A percentile compares a stretch with the other conserved stretches of the same genome.
These are phyloP conservation scores for Labeo catla DNA, from an alignment of 2,113 vertebrate genomes.

Conservation along the genomic window DNA sequence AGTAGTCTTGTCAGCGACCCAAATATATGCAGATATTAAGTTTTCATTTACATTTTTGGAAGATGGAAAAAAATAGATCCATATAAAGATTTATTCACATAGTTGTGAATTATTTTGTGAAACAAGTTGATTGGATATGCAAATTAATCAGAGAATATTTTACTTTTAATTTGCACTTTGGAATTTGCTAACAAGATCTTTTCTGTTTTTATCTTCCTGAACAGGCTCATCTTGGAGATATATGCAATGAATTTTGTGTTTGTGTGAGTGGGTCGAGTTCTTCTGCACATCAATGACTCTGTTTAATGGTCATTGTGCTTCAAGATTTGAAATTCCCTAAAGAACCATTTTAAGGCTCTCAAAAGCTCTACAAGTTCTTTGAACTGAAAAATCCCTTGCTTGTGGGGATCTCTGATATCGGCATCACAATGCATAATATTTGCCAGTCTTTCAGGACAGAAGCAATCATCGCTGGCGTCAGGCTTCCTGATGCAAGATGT, in stretches of 20 bases:
- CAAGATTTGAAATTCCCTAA: background rate
- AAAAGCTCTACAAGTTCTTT: conserved; percentile 17
- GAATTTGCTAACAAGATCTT: conserved; percentile 11
- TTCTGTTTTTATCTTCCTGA: background rate
- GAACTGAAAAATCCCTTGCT: conserved; percentile 7
- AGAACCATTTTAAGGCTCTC: conserved; percentile 16
- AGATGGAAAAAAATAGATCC: too few species aligned
- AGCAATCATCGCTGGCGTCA: conserved; percentile 15
- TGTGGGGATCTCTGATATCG: background rate
- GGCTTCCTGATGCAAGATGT: conserved; percentile 17
- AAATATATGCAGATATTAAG: background rate
- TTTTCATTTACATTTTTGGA: too few species aligned
- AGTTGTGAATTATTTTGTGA: background rate
- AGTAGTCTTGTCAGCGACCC: background rate
- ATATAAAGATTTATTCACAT: background rate
- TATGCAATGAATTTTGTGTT: background rate
- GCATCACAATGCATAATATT: background rate
- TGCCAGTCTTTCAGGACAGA: background rate
- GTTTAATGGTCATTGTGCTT: conserved; percentile 21
- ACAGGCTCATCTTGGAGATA: background rate
- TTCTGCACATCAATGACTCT: conserved; percentile 1
- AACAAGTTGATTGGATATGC: background rate
- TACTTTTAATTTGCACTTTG: conserved; percentile 21
- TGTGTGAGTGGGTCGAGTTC: background rate
- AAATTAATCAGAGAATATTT: background rate